Evolutionary conservation across 2,113 vertebrate species (phyloP).

Genomic region (Ictalurus punctatus): DNA sequence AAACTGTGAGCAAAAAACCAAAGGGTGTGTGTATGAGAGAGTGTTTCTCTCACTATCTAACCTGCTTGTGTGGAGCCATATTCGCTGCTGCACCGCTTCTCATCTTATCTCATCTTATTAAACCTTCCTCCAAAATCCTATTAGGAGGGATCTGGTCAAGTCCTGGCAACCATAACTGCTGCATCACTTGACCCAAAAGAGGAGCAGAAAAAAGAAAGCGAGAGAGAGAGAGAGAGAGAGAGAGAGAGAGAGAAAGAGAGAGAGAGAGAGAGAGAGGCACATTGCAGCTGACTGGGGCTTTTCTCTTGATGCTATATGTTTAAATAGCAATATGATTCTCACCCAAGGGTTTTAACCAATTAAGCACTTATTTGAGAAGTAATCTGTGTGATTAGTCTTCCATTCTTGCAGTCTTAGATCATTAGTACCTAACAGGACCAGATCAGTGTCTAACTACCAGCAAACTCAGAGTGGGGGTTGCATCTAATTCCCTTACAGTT

Average conservation of each 20-base stretch:
- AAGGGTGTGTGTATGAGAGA: background rate
- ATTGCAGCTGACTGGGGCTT: background rate
- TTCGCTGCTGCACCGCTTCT: slow-evolving; percentile 14
- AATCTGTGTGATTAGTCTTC: slow-evolving; percentile 65
- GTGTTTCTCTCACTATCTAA: background rate
- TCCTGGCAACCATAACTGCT: slow-evolving; percentile 32
- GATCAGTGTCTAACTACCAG: background rate
- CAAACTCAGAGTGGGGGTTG: background rate
- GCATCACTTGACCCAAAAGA: slow-evolving; percentile 24
- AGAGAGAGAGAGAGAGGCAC: background rate
- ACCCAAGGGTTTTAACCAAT: slow-evolving; percentile 61
- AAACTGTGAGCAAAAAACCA: background rate
- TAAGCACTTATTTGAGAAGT: slow-evolving; percentile 64
- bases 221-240: background rate
- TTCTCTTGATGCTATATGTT: slow-evolving; percentile 26
- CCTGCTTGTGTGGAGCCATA: slow-evolving; percentile 21
- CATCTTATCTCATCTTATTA: slow-evolving; percentile 54
- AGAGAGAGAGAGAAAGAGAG: background rate
- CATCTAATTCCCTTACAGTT: background rate
- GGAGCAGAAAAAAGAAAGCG: slow-evolving; percentile 4
- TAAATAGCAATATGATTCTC: slow-evolving; percentile 46
- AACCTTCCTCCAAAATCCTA: slow-evolving; percentile 37
- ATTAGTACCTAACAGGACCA: slow-evolving; percentile 12
- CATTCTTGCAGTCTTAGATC: slow-evolving; percentile 56
- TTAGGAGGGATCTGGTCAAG: slow-evolving; percentile 43